These are phyloP conservation scores for Urophycis tenuis DNA, from an alignment of 2,797 vertebrate species.

Conservation along the genomic window DNA sequence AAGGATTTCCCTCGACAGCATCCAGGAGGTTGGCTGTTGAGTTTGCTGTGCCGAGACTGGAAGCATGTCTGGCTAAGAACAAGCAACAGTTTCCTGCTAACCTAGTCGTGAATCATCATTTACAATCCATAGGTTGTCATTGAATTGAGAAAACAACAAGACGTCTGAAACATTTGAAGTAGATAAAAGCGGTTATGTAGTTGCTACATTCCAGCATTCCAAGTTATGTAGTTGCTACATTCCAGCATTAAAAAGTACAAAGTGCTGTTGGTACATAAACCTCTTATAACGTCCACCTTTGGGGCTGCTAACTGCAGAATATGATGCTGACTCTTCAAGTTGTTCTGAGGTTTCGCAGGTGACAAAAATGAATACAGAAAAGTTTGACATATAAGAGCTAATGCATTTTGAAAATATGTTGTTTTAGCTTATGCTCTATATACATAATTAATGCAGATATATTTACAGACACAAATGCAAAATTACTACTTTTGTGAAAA, in stretches of 20 bases:
- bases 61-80: slow-evolving; percentile 60
- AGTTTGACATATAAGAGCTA: not conserved
- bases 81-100: not conserved
- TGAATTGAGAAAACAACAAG: not conserved
- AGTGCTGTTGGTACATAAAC: not conserved
- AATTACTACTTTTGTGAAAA: too few species aligned
- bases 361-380: not conserved
- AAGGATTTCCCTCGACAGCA: slow-evolving; percentile 82
- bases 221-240: too few species aligned
- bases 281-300: not conserved
- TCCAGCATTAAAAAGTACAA: too few species aligned
- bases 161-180: not conserved
- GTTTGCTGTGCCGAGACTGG: slow-evolving; percentile 82
- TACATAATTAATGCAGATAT: too few species aligned
- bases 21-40: slow-evolving; percentile 95
- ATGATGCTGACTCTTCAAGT: not conserved
- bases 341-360: not conserved
- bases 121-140: too few species aligned
- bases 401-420: not conserved
- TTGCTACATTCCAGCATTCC: not conserved
- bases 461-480: too few species aligned
- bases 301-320: too few species aligned
- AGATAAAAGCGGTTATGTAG: not conserved
- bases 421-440: not conserved
- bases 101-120: not conserved